phyloP scores from a whole-genome alignment of 2,888 invertebrate genomes.

The Anthoptus insignis region DNA sequence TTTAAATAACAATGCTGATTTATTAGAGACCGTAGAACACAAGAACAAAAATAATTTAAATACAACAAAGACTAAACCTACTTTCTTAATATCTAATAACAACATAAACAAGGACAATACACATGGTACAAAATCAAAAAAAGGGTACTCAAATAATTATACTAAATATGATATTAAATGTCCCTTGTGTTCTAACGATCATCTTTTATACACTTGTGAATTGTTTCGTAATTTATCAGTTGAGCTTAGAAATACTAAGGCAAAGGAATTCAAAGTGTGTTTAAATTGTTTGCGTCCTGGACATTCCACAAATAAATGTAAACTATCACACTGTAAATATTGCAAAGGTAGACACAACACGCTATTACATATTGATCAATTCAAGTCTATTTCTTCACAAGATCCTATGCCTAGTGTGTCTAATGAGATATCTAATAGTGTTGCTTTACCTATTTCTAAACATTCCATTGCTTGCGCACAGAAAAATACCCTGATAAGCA shows the following conservation, averaged over 20 bases:
- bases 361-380: conserved; percentile 39
- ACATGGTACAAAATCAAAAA: too few relatives aligned
- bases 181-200: conserved; percentile 16
- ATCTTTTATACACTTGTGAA: conserved; percentile 15
- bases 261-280: conserved; percentile 29
- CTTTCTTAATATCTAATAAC: neutral
- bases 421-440: too few relatives aligned
- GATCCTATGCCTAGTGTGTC: conserved; percentile 7
- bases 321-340: conserved; percentile 44
- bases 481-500: too few relatives aligned
- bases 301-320: conserved; percentile 41
- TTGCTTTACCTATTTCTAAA: too few relatives aligned
- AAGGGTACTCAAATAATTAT: too few relatives aligned
- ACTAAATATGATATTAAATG: conserved; percentile 9
- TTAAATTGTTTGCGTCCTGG: conserved; percentile 35
- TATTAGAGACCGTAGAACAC: conserved; percentile 41
- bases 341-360: conserved; percentile 48
- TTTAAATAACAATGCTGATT: conserved; percentile 7
- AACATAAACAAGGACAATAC: too few relatives aligned
- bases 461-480: too few relatives aligned
- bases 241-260: conserved; percentile 8
- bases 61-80: conserved; percentile 11
- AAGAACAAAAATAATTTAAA: conserved; percentile 1
- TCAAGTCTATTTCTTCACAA: too few relatives aligned
- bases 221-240: neutral